Conservation (phyloP, 2,113 vertebrate genomes). For the Solea senegalensis region DNA sequence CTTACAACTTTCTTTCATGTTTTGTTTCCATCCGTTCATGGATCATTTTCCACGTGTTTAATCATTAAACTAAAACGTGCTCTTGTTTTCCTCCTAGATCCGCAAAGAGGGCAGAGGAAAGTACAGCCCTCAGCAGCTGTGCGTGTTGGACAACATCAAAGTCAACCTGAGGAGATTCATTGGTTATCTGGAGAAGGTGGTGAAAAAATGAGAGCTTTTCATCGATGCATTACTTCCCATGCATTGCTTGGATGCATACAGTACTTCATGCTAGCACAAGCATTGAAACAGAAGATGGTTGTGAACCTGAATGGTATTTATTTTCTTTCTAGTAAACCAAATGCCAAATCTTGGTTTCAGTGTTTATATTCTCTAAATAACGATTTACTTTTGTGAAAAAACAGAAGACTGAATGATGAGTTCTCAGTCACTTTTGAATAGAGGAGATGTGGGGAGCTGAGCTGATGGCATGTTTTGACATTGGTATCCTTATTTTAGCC, state of each 20-base stretch:
- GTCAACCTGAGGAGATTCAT: conserved; percentile 95
- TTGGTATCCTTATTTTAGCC: not conserved
- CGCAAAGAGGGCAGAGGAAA: conserved; percentile 90
- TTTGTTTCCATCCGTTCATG: not conserved
- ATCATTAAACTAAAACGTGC: not conserved
- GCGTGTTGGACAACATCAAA: conserved; percentile 94
- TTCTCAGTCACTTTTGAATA: conserved; percentile 2
- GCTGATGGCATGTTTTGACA: not conserved
- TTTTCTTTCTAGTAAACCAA: conserved; percentile 21
- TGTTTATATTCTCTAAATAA: conserved; percentile 50
- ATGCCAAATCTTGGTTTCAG: conserved; percentile 21
- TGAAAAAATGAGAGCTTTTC: conserved; percentile 75
- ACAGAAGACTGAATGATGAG: not conserved
- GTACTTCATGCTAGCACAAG: conserved; percentile 1
- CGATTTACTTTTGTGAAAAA: conserved; percentile 34
- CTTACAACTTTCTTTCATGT: not conserved
- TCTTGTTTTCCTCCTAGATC: conserved; percentile 77
- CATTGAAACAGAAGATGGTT: conserved; percentile 18
- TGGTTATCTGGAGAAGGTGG: conserved; percentile 88
- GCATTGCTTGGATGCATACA: conserved; percentile 17
- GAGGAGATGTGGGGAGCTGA: not conserved
- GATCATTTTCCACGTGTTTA: not conserved
- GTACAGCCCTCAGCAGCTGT: conserved; percentile 89
- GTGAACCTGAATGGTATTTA: conserved; percentile 61
- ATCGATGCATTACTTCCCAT: not conserved